These are phyloP conservation scores for Upupa epops DNA, from an alignment of 2,113 vertebrate genomes.

Conservation along the genomic window DNA sequence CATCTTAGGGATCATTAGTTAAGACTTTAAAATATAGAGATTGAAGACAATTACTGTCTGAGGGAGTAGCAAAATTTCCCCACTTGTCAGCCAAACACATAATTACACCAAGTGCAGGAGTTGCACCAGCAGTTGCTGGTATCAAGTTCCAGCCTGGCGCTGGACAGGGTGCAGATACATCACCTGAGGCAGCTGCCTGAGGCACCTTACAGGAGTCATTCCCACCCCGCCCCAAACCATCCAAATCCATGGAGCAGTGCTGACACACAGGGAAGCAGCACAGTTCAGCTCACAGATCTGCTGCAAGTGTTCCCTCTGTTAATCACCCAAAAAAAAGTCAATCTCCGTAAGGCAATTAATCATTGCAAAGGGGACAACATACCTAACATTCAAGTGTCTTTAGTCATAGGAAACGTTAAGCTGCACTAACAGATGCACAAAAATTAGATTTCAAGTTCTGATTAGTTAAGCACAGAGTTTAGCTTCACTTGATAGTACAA, in stretches of 20 bases:
- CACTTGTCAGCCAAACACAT: background rate
- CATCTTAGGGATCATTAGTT: constrained; percentile 59
- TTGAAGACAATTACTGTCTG: constrained; percentile 35
- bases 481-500: background rate
- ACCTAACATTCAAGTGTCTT: background rate
- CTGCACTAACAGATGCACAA: background rate
- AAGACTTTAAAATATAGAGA: constrained; percentile 51
- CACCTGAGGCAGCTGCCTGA: background rate
- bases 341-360: background rate
- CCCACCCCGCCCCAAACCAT: background rate
- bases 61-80: constrained; percentile 34
- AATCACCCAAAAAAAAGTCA: background rate
- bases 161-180: background rate
- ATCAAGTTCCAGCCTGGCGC: background rate
- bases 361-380: fast-evolving
- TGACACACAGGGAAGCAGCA: background rate
- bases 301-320: background rate
- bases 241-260: background rate
- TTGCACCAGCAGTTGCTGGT: background rate
- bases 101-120: background rate
- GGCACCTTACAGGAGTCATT: background rate
- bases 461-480: background rate
- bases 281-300: background rate
- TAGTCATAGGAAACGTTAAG: background rate
- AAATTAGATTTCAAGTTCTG: background rate